A percentile compares a stretch with the other conserved stretches of the same genome.
Conservation (phyloP, 2,113 vertebrate species). For the Myotis brandtii region DNA sequence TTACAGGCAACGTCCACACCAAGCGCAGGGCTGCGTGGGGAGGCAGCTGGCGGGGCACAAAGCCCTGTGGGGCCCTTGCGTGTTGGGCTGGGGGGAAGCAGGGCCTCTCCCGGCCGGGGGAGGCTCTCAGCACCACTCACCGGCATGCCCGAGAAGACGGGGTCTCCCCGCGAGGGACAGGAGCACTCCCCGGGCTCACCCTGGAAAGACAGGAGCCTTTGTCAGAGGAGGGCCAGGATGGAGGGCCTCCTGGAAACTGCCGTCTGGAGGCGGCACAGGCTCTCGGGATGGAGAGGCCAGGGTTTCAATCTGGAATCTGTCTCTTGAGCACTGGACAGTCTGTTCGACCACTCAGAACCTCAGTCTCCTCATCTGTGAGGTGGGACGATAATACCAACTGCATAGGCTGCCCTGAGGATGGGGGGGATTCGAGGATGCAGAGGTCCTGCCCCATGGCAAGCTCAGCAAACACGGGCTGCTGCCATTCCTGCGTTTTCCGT, state of each 20-base stretch:
- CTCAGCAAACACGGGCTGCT: background rate
- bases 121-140: constrained; percentile 86
- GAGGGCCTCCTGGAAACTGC: background rate
- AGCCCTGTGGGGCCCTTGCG: constrained; percentile 39
- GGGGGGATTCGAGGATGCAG: accelerated
- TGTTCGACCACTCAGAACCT: background rate
- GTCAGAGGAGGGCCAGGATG: background rate
- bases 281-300: background rate
- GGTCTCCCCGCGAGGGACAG: constrained; percentile 87
- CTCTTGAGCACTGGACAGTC: background rate
- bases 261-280: background rate
- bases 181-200: constrained; percentile 92
- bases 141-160: constrained; percentile 89
- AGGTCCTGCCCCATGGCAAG: background rate
- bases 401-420: background rate
- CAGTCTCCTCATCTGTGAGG: background rate
- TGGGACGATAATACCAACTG: background rate
- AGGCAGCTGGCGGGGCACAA: constrained; percentile 38
- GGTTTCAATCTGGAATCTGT: background rate
- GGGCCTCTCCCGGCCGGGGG: constrained; percentile 29
- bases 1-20: constrained; percentile 69
- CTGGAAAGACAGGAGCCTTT: constrained; percentile 83
- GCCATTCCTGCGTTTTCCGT: accelerated
- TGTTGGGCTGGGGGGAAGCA: constrained; percentile 48
- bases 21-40: constrained; percentile 69